Evolutionary conservation across 1,140 invertebrate species (phyloP).

Genomic region (Chymomyza costata): DNA sequence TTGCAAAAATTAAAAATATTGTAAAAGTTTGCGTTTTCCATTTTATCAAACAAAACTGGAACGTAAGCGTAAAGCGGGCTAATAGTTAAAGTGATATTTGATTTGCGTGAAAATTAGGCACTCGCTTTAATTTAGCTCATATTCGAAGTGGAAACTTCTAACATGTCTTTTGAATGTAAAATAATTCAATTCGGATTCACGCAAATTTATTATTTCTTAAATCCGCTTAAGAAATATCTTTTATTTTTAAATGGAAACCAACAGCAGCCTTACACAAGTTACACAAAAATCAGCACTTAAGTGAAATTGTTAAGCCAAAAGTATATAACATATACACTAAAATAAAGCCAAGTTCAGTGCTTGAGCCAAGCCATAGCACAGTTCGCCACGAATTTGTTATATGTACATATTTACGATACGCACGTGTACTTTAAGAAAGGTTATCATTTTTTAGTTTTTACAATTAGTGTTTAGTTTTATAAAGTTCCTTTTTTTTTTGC

Average conservation of each 20-base stretch:
- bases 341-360: conserved; percentile 64
- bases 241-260: conserved; percentile 25
- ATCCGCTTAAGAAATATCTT: too few species aligned
- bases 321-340: conserved; percentile 52
- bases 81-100: too few species aligned
- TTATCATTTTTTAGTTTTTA: conserved; percentile 28
- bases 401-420: conserved; percentile 20
- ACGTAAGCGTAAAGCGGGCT: too few species aligned
- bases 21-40: conserved; percentile 39
- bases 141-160: too few species aligned
- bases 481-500: conserved; percentile 29
- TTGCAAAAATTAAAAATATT: conserved; percentile 66
- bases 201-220: background rate
- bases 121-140: too few species aligned
- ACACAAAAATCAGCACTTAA: background rate
- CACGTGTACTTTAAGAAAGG: conserved; percentile 13
- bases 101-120: too few species aligned
- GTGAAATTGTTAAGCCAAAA: conserved; percentile 53
- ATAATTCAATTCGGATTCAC: too few species aligned
- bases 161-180: too few species aligned
- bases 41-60: too few species aligned
- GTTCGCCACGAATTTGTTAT: conserved; percentile 61
- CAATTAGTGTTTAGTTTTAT: conserved; percentile 17
- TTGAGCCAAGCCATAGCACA: conserved; percentile 50
- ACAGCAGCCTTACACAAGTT: conserved; percentile 57